These are phyloP conservation scores for Drosophila infuscata DNA, from an alignment of 2,888 invertebrate genomes.

Conservation along the genomic window DNA sequence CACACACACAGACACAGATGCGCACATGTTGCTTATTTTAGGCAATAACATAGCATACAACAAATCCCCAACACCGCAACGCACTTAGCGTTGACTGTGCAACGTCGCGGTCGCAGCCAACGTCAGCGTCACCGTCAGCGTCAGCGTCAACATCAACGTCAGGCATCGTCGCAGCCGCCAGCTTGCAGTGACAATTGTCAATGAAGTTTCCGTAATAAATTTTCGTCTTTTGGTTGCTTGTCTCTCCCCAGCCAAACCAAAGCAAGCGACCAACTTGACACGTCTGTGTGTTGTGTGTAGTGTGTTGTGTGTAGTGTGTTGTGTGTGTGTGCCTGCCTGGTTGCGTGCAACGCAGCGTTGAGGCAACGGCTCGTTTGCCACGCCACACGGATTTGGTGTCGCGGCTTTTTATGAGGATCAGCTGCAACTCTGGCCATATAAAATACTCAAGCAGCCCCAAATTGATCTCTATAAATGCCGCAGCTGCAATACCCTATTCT, in stretches of 20 bases:
- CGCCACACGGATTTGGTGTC: slow-evolving; percentile 78
- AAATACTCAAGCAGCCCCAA: slow-evolving; percentile 56
- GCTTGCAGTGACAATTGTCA: slow-evolving; percentile 83
- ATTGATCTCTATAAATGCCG: slow-evolving; percentile 39
- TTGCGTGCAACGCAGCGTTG: slow-evolving; percentile 55
- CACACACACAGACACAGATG: slow-evolving; percentile 6
- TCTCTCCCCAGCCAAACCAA: slow-evolving; percentile 54
- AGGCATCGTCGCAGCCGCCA: slow-evolving; percentile 63
- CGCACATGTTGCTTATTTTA: slow-evolving; percentile 78
- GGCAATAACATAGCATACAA: slow-evolving; percentile 64
- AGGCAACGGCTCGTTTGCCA: slow-evolving; percentile 72
- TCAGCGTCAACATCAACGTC: slow-evolving; percentile 31
- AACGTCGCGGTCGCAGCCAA: slow-evolving; percentile 18
- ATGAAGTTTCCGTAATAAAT: slow-evolving; percentile 84
- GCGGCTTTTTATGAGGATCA: slow-evolving; percentile 80
- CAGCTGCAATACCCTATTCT: slow-evolving; percentile 41
- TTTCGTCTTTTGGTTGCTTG: slow-evolving; percentile 73
- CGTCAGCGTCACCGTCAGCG: slow-evolving; percentile 20
- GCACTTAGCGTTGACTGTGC: slow-evolving; percentile 64
- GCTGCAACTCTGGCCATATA: slow-evolving; percentile 78
- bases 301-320: slow-evolving; percentile 21
- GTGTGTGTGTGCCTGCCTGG: slow-evolving; percentile 38
- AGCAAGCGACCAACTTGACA: slow-evolving; percentile 65
- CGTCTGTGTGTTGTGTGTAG: slow-evolving; percentile 40
- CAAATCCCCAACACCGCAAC: slow-evolving; percentile 78